phyloP scores from a whole-genome alignment of 2,888 invertebrate species.

The Andricus quercusramuli region DNA sequence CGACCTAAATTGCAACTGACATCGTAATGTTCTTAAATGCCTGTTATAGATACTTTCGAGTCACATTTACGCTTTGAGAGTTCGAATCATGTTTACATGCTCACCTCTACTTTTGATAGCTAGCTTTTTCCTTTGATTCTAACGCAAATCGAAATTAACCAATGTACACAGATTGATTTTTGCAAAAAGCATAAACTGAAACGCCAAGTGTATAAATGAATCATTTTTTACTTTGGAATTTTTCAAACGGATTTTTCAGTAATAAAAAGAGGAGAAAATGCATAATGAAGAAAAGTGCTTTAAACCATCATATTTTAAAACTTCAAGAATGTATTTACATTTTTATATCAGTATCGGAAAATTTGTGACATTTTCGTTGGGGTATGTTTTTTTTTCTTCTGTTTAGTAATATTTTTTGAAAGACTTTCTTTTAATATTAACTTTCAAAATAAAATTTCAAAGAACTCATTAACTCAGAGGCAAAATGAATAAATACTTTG shows the following conservation, averaged over 20 bases:
- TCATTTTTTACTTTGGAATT: no score
- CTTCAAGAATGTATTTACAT: no score
- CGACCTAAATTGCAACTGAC: background rate
- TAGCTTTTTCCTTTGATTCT: conserved; percentile 10
- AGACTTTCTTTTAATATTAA: no score
- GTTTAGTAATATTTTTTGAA: no score
- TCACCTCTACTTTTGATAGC: conserved; percentile 12
- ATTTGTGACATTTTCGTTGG: no score
- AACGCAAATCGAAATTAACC: conserved; percentile 18
- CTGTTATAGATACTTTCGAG: background rate
- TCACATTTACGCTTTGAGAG: background rate
- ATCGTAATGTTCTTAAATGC: background rate
- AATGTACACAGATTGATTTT: conserved; percentile 14
- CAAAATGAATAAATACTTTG: background rate
- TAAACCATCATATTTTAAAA: no score
- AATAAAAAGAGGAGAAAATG: no score
- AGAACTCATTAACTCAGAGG: background rate
- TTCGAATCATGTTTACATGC: conserved; percentile 1
- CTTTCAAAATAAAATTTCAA: no score
- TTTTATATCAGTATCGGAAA: no score
- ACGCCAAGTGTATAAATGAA: background rate
- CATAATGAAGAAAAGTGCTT: no score
- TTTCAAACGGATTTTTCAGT: no score
- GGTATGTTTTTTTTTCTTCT: no score
- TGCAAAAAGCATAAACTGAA: background rate